Evolutionary conservation across 37 sponge, comb jelly and placozoan genomes (phyloP).

Genomic region (Spongilla lacustris): DNA sequence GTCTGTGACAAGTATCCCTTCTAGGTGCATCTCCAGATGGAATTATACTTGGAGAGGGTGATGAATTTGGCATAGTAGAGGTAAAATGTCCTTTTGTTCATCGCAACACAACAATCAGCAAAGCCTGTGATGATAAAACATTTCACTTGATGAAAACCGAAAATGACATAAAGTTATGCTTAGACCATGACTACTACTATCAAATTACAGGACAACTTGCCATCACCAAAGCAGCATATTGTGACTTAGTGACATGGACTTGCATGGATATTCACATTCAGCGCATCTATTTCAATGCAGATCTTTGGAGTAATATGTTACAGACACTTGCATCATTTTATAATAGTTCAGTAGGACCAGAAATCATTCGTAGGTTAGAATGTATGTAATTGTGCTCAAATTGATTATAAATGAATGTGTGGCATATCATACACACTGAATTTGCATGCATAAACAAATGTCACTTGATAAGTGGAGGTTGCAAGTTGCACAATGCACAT

Average conservation of each 20-base stretch:
- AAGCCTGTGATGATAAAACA: not conserved
- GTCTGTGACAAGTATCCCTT: conserved; percentile 28
- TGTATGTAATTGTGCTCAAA: not conserved
- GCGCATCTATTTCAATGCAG: conserved; percentile 1
- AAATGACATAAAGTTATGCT: not conserved
- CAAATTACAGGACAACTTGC: conserved; percentile 42
- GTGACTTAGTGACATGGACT: conserved; percentile 46
- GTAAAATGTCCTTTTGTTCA: conserved; percentile 43
- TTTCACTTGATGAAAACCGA: not conserved
- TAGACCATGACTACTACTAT: conserved; percentile 36
- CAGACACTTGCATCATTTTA: conserved; percentile 11
- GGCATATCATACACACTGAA: not conserved
- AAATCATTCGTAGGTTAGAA: not conserved
- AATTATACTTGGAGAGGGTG: conserved; percentile 17
- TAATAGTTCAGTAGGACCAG: not conserved
- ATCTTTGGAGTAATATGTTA: not conserved
- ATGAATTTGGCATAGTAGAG: conserved; percentile 41
- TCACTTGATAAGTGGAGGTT: conserved; percentile 25
- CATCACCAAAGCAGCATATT: conserved; percentile 15
- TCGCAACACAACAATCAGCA: not conserved
- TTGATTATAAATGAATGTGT: not conserved
- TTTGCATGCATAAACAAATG: not conserved
- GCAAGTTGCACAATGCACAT: conserved; percentile 35
- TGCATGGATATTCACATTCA: conserved; percentile 2
- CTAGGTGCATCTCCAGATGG: conserved; percentile 59